phyloP scores from a whole-genome alignment of 2,113 vertebrate species.

The Typhlomys cinereus region DNA sequence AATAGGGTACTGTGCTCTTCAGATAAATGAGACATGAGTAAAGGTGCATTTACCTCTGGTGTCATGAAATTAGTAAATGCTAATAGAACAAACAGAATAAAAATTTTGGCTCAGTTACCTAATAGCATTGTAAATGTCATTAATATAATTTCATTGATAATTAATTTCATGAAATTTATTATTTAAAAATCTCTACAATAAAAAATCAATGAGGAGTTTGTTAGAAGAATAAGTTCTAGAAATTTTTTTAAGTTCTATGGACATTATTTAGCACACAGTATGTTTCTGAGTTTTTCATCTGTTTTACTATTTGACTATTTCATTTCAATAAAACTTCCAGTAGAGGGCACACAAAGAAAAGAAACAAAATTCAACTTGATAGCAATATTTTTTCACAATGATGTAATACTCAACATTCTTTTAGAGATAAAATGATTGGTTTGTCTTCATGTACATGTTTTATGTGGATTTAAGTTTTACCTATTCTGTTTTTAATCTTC shows the following conservation, averaged over 20 bases:
- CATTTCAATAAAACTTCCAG: slow-evolving; percentile 65
- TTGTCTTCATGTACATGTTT: not conserved
- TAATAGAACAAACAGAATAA: not conserved
- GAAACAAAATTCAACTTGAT: slow-evolving; percentile 39
- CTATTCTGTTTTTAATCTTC: not conserved
- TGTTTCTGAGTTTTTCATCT: slow-evolving; percentile 19
- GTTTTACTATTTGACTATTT: slow-evolving; percentile 28
- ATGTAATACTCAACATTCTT: slow-evolving; percentile 3
- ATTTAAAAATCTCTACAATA: not conserved
- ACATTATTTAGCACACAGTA: not conserved
- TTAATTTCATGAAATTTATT: slow-evolving; percentile 23
- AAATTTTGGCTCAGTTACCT: not conserved
- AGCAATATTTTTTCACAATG: not conserved
- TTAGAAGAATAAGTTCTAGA: slow-evolving; percentile 37
- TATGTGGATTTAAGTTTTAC: not conserved
- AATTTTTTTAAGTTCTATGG: too few relatives aligned
- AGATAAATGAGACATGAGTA: slow-evolving; percentile 50
- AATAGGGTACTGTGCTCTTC: not conserved
- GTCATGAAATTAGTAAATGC: not conserved
- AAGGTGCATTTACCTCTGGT: not conserved
- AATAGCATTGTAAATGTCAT: not conserved
- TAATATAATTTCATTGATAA: not conserved
- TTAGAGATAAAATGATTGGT: not conserved
- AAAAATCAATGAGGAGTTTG: not conserved
- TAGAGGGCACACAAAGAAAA: slow-evolving; percentile 75